Conservation (phyloP, 2,888 invertebrate genomes). For the Hanleya hanleyi region DNA sequence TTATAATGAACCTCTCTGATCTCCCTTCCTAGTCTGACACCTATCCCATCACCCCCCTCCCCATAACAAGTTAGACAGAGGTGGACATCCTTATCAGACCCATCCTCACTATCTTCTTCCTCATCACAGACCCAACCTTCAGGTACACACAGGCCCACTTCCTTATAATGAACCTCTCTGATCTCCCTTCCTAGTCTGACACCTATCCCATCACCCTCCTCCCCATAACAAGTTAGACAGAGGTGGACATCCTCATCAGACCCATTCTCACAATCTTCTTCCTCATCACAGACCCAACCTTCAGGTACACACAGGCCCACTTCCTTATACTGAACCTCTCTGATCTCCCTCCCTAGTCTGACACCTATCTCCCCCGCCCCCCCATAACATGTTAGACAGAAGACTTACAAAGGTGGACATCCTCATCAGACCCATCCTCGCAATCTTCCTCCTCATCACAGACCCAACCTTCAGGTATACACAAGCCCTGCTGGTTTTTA, state of each 20-base stretch:
- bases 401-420: constrained; percentile 43
- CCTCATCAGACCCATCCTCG: constrained; percentile 82
- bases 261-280: constrained; percentile 89
- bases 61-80: no score
- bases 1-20: constrained; percentile 39
- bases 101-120: constrained; percentile 87
- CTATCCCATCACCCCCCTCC: no score
- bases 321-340: constrained; percentile 38
- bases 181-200: no score
- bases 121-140: constrained; percentile 84
- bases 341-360: no score
- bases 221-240: no score
- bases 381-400: no score
- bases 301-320: constrained; percentile 84
- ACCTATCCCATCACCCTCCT: no score
- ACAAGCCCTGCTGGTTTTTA: constrained; percentile 70
- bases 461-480: constrained; percentile 93
- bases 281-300: constrained; percentile 82
- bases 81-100: constrained; percentile 75
- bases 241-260: constrained; percentile 72
- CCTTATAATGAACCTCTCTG: constrained; percentile 39
- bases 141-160: constrained; percentile 83
- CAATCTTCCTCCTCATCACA: constrained; percentile 82
- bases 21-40: no score
- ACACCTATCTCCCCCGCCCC: no score